These are phyloP conservation scores for Chondrosia reniformis DNA, from an alignment of 37 sponge, comb jelly and placozoan genomes.

Conservation along the genomic window DNA sequence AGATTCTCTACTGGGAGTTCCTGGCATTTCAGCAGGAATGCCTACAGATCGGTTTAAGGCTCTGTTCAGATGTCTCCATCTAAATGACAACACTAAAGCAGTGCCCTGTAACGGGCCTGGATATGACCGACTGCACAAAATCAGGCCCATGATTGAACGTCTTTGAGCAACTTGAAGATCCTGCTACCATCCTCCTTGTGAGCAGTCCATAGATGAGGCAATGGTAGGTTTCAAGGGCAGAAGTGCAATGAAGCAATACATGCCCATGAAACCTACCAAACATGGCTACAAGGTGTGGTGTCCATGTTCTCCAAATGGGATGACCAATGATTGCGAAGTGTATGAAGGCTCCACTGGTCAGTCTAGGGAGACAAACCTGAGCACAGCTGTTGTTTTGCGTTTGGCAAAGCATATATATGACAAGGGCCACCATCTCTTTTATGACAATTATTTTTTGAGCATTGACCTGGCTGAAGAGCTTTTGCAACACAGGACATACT, in stretches of 20 bases:
- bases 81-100: background rate
- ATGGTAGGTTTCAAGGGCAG: slow-evolving; percentile 4
- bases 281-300: slow-evolving; percentile 14
- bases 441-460: background rate
- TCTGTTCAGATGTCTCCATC: background rate
- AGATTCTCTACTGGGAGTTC: background rate
- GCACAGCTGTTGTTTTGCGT: background rate
- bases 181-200: background rate
- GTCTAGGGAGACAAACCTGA: background rate
- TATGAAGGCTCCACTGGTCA: background rate
- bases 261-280: slow-evolving; percentile 8
- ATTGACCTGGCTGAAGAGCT: background rate
- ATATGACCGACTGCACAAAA: background rate
- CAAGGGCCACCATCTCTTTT: background rate
- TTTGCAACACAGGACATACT: background rate
- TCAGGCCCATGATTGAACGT: background rate
- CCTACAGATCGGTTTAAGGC: background rate
- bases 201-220: background rate
- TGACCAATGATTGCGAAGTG: background rate
- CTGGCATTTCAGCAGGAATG: background rate
- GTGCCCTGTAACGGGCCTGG: background rate
- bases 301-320: background rate
- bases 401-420: background rate
- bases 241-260: background rate
- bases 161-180: background rate